A percentile compares a stretch with the other conserved stretches of the same genome.
Evolutionary conservation across 2,113 vertebrate species (phyloP).

Genomic region (Alligator sinensis): DNA sequence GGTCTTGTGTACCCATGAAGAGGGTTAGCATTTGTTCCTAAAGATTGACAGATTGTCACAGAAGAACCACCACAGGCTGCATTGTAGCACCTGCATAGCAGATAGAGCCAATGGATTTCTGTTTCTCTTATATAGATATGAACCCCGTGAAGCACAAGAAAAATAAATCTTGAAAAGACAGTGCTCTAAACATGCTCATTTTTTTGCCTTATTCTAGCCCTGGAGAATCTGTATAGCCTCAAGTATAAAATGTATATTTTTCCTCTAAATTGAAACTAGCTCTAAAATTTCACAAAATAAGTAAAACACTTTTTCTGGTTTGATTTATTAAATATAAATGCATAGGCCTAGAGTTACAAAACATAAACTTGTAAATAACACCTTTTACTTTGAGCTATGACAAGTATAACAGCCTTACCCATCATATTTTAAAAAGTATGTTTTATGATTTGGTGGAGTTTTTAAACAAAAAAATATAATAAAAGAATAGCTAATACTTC

Average conservation of each 20-base stretch:
- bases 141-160: background rate
- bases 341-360: background rate
- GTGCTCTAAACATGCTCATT: background rate
- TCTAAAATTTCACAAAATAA: background rate
- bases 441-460: background rate
- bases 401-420: background rate
- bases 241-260: background rate
- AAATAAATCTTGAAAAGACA: background rate
- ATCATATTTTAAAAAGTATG: background rate
- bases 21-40: background rate
- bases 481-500: background rate
- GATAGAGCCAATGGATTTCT: background rate
- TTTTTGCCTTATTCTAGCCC: background rate
- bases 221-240: background rate
- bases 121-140: background rate
- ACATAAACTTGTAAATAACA: background rate
- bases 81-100: background rate
- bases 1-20: background rate
- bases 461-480: background rate
- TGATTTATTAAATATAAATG: background rate
- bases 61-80: background rate
- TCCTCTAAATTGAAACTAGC: background rate
- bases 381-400: background rate
- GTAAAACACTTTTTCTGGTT: background rate
- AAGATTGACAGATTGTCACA: background rate